Evolutionary conservation across 2,797 vertebrate species (phyloP), one percentile per base, ranked within the genome.

Genomic region (Melanotaenia nigrans): DNA sequence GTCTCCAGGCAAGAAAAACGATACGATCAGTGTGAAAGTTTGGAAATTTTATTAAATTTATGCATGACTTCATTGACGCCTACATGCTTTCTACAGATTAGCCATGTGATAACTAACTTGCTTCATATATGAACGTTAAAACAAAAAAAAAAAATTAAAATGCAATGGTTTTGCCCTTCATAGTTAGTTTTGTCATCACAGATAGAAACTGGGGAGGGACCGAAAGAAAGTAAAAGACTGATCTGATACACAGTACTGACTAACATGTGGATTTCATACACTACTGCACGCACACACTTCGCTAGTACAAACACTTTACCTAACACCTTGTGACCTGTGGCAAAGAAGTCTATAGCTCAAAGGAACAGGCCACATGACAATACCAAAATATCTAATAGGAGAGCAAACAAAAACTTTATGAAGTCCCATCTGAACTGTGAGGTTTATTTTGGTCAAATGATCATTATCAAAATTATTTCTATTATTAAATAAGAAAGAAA

Each of bases 91-190:
- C 1, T 35, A 36, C 5, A 49, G 25, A 63, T 24, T 12, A 38
- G 28, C 59, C 13, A 55, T 7, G 14, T 24, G 3, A 18, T 58
- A 65, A 30, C 22, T 53, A 4, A 65, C 35, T 53, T 61, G 16
- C 14, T 55, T 55, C 63, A 73, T 54, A n/a, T 18, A 24, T 67
- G 7, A 71, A 65, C 84, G 73, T 36, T 40, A 66, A 12, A 14
- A 56, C 25, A 51, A 36, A 58, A n/a, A 77, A 77, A 66, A 77
- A 66, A 68, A 89, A 87, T 86, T 67, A 81, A 79, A 68, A 82
- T 77, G 68, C 56, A 36, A 38, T 53, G 75, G 61, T 78, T 54
- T 13, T 85, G 69, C 11, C 55, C 42, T n/a, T 70, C 45, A 51
- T 68, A 78, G 51, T 58, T 68, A 78, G 71, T 54, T 75, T 67